Conservation (phyloP, 37 sponge, comb jelly and placozoan species). For the Aplysina aerophoba region DNA sequence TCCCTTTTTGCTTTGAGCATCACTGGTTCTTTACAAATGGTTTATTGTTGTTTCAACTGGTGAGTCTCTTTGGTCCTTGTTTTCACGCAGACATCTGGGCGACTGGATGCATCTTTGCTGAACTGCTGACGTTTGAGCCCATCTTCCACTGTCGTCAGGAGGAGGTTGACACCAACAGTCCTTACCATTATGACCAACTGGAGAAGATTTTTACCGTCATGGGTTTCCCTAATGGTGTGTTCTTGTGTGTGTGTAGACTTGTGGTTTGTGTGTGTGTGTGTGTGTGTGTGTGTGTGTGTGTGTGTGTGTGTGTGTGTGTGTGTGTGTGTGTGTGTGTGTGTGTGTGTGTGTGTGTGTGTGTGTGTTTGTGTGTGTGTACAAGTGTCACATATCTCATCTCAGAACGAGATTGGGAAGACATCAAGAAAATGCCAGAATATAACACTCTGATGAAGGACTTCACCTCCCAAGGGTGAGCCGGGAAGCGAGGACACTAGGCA, state of each 20-base stretch:
- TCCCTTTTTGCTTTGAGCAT: no score
- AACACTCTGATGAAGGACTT: constrained; percentile 81
- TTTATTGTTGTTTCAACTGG: no score
- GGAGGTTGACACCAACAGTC: constrained; percentile 95
- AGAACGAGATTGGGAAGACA: constrained; percentile 97
- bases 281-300: constrained; percentile 36
- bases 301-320: constrained; percentile 5
- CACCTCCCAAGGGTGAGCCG: constrained; percentile 54
- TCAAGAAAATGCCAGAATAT: constrained; percentile 94
- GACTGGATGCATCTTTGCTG: constrained; percentile 98
- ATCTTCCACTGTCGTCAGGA: constrained; percentile 99
- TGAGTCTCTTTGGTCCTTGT: not conserved
- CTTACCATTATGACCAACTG: constrained; percentile 96
- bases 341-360: constrained; percentile 39
- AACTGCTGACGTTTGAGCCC: constrained; percentile 95
- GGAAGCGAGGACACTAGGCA: no score
- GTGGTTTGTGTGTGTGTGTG: constrained; percentile 19
- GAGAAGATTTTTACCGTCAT: constrained; percentile 94
- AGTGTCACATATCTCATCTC: not conserved
- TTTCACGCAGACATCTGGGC: constrained; percentile 92
- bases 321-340: not conserved
- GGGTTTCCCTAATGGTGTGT: constrained; percentile 84
- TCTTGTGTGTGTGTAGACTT: constrained; percentile 41
- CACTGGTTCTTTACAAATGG: not conserved
- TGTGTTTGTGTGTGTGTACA: not conserved